Base-by-base conservation (phyloP, 2,113 vertebrate species). In the Carettochelys insculpta region DNA sequence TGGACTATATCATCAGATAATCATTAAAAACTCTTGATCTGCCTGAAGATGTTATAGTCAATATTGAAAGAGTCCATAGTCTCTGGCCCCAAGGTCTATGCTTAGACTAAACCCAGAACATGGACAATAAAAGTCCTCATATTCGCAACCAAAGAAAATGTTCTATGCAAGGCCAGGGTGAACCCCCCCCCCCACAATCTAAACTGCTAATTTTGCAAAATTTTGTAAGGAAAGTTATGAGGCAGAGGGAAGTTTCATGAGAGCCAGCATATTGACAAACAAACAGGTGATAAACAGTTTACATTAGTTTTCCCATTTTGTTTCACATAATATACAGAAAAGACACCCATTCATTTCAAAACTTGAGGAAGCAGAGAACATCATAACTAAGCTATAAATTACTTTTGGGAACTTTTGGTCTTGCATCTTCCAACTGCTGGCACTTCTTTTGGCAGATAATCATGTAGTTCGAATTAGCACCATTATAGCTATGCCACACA, bases 241-340 rank as follows among this genome's bases (percentile, higher is more conserved):
- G 8, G 9, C 83, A 34, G 77, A 84, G 10, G 80, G 34, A 29
- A 34, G 54, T 52, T 61, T 13, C 19, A 38, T 2, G 85, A 93
- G 11, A 38, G 13, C 45, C 34, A 86, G 90, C 87, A n/a, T 75
- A 91, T 85, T 41, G 6, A 61, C 53, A 84, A 79, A 91, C 88
- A 6, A 2, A 80, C 14, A 52, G 11, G 25, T 16, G 27, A 27
- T 43, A 19, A 91, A 7, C 48, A n/a, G 29, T 0, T 58, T 82
- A 51, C 78, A 20, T 83, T 73, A 82, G 2, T 0, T 84, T n/a
- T 1, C 45, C 4, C 4, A 11, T 5, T 3, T 78, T 83, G 34
- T 86, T 88, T 75, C 12, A 52, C 20, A 52, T 52, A 52, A 20
- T 52, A 52, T 84, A 38, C 85, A 22, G 38, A 87, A 19, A 85